Base-by-base conservation (phyloP, 1,140 invertebrate species). In the Notospermus geniculatus region DNA sequence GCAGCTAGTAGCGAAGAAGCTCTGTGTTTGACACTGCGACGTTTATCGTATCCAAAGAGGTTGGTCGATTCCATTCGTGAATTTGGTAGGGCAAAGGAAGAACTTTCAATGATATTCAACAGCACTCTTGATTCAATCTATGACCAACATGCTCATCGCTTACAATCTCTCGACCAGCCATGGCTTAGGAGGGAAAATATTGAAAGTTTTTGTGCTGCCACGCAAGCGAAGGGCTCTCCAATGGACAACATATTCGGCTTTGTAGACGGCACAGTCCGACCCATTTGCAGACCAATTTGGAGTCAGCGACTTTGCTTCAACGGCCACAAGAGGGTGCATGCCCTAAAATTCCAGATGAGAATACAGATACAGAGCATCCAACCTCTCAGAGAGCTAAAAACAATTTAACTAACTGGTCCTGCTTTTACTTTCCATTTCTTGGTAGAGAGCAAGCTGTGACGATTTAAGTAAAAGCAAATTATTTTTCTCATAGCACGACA, bases 241-340 rank as follows among this genome's bases (percentile, higher is more conserved):
- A 19, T 50, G 25, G 19, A 50, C 19, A 50, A 50, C 25, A 23
- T 19, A 19, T 50, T 19, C 19, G 46, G 46, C 4, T 50, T 7
- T n/a, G n/a, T 50, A 5, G 46, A 50, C n/a, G 46, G 46, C 5
- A 50, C 46, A 23, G 46, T 50, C 46, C 46, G n/a, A 9, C 25
- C 46, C 4, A 50, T 50, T 50, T 50, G 46, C 25, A 19, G 46
- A 19, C 46, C 46, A 5, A 50, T 4, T 9, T 7, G 4, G 9
- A n/a, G n/a, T 7, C 46, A 50, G n/a, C 4, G 25, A 23, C 4
- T 50, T 4, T 19, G n/a, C 25, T 50, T 7, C 46, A 50, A 50
- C n/a, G 46, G 46, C 46, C n/a, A 50, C n/a, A 50, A 50, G 25
- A 50, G 46, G n/a, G 25, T 27, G n/a, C 46, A 50, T 27, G 46